Base-by-base conservation (phyloP, 2,888 invertebrate species). In the Bembecia ichneumoniformis region DNA sequence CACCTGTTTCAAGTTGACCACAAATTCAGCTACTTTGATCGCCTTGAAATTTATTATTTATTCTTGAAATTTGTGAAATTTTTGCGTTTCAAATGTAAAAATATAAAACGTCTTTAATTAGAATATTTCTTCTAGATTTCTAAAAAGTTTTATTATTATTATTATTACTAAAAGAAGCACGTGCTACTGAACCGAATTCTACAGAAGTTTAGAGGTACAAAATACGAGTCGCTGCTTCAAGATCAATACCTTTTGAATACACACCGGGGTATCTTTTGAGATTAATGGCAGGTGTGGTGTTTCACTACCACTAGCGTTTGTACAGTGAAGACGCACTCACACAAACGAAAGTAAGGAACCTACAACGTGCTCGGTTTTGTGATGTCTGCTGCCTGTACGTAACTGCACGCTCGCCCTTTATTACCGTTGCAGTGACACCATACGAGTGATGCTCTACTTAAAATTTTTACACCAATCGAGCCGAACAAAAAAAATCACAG, bases 151-250 rank as follows among this genome's bases (percentile, higher is more conserved):
- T 36, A 10, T 3, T n/a, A 36, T 35, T 3, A 40, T 40, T 10
- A 40, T 3, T 40, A 40, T 40, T 40, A n/a, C 40, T 14, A 40
- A 13, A n/a, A 40, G 13, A 40, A 40, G 40, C 40, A 40, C 40
- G 40, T 40, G 40, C 40, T 40, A 4, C n/a, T 13, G 3, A 36
- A 13, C 36, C 13, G 3, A 28, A 62, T 54, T 52, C 53, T 65
- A 71, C 79, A 80, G 75, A 78, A 77, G 75, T 74, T 72, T 68
- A 71, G 57, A 63, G 59, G 63, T 70, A 73, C 71, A 66, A 53
- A 51, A 54, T 13, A 13, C 28, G 60, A 65, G 52, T 54, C 57
- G 58, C 65, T 63, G 62, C 59, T 63, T 56, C 28, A 53, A 61
- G 65, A 68, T 73, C 67, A 72, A 71, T 72, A 65, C 64, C 58